Evolutionary conservation across 1,140 invertebrate species (phyloP).

Genomic region (Triops longicaudatus): DNA sequence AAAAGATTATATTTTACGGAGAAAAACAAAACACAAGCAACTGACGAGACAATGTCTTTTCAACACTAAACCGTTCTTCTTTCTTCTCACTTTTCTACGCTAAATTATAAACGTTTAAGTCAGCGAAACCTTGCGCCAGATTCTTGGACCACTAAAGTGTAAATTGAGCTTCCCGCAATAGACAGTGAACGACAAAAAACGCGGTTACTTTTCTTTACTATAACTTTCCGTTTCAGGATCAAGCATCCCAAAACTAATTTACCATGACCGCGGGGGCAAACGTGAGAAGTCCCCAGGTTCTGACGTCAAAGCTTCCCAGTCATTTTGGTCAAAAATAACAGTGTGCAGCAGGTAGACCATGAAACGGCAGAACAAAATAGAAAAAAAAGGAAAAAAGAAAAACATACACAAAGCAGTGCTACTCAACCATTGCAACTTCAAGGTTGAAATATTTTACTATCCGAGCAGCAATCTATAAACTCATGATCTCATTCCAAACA

Average conservation of each 20-base stretch:
- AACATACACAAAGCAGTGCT: not conserved
- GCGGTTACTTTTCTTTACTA: not conserved
- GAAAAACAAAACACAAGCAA: too few relatives aligned
- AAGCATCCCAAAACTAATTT: not conserved
- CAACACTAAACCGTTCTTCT: too few relatives aligned
- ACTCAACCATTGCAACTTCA: not conserved
- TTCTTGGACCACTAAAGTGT: not conserved
- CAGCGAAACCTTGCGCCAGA: not conserved
- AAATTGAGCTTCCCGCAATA: not conserved
- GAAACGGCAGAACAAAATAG: not conserved
- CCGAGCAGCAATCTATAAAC: not conserved
- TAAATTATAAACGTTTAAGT: not conserved
- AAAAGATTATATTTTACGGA: too few relatives aligned
- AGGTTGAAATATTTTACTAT: not conserved
- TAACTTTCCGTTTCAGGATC: not conserved
- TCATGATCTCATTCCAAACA: not conserved
- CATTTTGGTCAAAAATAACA: not conserved
- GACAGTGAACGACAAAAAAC: not conserved
- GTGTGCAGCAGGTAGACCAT: slow-evolving; percentile 1
- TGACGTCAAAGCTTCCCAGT: not conserved
- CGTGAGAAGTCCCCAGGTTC: not conserved
- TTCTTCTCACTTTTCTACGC: too few relatives aligned
- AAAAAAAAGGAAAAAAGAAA: not conserved
- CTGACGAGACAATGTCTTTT: too few relatives aligned
- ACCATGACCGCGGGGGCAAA: not conserved